These are phyloP conservation scores for Naja naja DNA, from an alignment of 2,113 vertebrate genomes.

Conservation along the genomic window DNA sequence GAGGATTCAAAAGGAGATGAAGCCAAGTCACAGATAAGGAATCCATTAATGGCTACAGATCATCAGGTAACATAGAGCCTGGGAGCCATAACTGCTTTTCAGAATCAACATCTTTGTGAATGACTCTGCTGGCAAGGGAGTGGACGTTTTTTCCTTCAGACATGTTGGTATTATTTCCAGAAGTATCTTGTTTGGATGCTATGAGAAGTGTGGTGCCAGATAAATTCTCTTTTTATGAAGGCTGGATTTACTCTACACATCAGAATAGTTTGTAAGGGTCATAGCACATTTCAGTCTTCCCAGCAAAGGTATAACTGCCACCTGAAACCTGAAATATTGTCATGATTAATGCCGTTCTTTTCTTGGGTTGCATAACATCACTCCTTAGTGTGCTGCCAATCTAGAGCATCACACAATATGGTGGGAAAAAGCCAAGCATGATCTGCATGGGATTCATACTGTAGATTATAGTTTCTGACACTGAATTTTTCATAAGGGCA, in stretches of 20 bases:
- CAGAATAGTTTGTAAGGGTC: neutral
- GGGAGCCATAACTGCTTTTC: neutral
- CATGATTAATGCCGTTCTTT: neutral
- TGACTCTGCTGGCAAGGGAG: neutral
- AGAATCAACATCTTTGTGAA: neutral
- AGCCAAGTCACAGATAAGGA: neutral
- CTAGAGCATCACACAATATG: neutral
- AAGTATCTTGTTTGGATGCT: neutral
- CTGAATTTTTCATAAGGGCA: neutral
- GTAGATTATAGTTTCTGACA: neutral
- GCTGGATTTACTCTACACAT: neutral
- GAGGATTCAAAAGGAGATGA: neutral
- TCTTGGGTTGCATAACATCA: neutral
- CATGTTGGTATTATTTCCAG: neutral
- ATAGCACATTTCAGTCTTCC: neutral
- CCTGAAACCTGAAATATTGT: neutral
- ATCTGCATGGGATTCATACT: neutral
- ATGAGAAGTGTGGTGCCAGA: neutral
- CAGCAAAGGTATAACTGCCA: neutral
- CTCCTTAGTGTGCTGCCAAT: neutral
- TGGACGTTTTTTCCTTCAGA: neutral
- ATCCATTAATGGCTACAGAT: neutral
- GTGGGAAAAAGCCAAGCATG: neutral
- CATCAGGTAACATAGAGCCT: neutral
- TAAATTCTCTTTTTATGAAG: neutral